These are phyloP conservation scores for Zaprionus davidi DNA, from an alignment of 1,140 invertebrate genomes.

Conservation along the genomic window DNA sequence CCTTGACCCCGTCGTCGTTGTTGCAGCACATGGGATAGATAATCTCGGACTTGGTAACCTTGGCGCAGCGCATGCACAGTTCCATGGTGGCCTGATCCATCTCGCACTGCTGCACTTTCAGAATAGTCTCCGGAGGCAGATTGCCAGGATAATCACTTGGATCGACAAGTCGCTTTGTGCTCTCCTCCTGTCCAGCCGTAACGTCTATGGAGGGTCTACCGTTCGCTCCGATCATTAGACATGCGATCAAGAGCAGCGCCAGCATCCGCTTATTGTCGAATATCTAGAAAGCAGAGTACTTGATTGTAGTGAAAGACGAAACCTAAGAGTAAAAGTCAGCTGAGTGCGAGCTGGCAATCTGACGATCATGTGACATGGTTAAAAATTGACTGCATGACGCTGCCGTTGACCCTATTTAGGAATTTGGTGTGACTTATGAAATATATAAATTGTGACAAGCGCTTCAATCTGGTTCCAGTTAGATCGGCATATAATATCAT, in stretches of 20 bases:
- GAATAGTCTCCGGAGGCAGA: constrained; percentile 63
- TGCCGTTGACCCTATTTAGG: constrained; percentile 40
- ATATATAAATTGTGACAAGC: constrained; percentile 23
- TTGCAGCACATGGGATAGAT: constrained; percentile 85
- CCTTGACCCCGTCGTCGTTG: constrained; percentile 82
- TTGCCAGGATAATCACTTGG: constrained; percentile 70
- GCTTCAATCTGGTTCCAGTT: constrained; percentile 39
- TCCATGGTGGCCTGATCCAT: constrained; percentile 71
- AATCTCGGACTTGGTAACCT: constrained; percentile 85
- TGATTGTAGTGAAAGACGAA: constrained; percentile 1
- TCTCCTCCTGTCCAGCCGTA: background rate
- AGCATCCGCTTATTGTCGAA: constrained; percentile 40
- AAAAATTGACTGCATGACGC: constrained; percentile 25
- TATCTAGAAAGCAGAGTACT: constrained; percentile 31
- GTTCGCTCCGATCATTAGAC: background rate
- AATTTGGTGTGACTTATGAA: constrained; percentile 25
- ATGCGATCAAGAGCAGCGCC: constrained; percentile 23
- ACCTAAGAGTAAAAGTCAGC: constrained; percentile 16
- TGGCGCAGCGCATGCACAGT: constrained; percentile 85
- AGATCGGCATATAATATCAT: constrained; percentile 31
- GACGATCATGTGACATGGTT: constrained; percentile 35
- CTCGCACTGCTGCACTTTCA: constrained; percentile 76
- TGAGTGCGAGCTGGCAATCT: background rate
- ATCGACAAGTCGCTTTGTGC: constrained; percentile 34
- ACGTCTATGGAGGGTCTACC: constrained; percentile 48